Conservation (phyloP, 2,113 vertebrate genomes). For the Hemiscyllium ocellatum region DNA sequence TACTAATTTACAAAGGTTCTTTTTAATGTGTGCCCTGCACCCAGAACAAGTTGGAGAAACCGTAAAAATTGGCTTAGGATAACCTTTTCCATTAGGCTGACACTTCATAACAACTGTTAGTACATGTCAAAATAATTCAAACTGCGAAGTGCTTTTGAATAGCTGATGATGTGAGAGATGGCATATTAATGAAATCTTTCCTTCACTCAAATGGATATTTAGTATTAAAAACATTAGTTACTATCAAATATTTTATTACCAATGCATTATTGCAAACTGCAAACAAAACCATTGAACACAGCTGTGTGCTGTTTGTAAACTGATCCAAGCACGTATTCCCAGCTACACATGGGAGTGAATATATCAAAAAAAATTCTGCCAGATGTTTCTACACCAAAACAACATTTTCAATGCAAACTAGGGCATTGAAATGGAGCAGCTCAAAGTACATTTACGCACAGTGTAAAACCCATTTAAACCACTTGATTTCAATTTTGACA, state of each 20-base stretch:
- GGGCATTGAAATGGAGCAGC: background rate
- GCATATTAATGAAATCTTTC: background rate
- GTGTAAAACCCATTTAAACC: background rate
- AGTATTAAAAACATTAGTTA: background rate
- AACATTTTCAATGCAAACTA: background rate
- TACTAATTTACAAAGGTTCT: background rate
- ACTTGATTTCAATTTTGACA: conserved; percentile 82
- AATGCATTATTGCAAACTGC: background rate
- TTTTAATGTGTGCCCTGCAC: background rate
- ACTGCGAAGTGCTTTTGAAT: background rate
- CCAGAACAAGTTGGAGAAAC: background rate
- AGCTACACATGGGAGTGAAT: background rate
- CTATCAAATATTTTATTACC: background rate
- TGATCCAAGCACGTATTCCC: background rate
- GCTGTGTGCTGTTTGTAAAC: background rate
- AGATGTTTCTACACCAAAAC: background rate
- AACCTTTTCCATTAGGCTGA: background rate
- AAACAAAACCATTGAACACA: background rate
- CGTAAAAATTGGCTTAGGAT: background rate
- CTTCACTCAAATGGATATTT: background rate
- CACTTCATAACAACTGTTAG: background rate
- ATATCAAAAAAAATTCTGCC: background rate
- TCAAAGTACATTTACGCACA: background rate
- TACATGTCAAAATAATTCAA: background rate
- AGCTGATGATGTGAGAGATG: background rate